phyloP scores from a whole-genome alignment of 2,113 vertebrate species.

The Paramormyrops kingsleyae region DNA sequence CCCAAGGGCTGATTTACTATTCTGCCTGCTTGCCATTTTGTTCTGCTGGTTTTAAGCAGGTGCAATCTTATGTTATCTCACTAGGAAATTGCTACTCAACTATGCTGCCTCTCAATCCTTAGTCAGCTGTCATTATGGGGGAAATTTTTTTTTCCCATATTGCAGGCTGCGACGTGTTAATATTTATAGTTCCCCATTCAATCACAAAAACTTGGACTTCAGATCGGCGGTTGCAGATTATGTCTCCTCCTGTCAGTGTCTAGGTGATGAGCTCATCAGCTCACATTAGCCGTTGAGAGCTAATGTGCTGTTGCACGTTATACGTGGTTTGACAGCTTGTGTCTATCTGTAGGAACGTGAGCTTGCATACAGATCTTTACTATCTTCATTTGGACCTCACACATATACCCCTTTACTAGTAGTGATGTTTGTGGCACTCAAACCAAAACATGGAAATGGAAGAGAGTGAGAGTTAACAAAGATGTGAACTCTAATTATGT shows the following conservation, averaged over 20 bases:
- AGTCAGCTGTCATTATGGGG: background rate
- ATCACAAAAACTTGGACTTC: background rate
- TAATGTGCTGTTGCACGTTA: background rate
- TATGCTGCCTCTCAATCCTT: background rate
- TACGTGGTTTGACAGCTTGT: background rate
- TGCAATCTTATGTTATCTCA: background rate
- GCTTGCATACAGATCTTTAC: background rate
- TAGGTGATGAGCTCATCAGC: background rate
- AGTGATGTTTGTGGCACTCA: slow-evolving; percentile 36
- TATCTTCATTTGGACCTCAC: slow-evolving; percentile 28
- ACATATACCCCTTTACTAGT: slow-evolving; percentile 42
- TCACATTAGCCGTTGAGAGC: background rate
- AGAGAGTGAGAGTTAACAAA: slow-evolving; percentile 9
- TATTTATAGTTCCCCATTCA: background rate
- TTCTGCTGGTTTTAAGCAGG: background rate
- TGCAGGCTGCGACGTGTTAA: background rate
- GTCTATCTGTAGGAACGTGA: background rate
- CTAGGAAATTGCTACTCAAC: background rate
- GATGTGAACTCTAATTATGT: slow-evolving; percentile 5
- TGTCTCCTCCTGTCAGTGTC: background rate
- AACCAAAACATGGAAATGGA: slow-evolving; percentile 35
- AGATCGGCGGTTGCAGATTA: background rate
- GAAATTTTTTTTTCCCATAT: background rate
- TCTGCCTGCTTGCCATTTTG: background rate
- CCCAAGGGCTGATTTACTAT: slow-evolving; percentile 5